Evolutionary conservation across 2,113 vertebrate genomes (phyloP).

Genomic region (Phasianus colchicus): DNA sequence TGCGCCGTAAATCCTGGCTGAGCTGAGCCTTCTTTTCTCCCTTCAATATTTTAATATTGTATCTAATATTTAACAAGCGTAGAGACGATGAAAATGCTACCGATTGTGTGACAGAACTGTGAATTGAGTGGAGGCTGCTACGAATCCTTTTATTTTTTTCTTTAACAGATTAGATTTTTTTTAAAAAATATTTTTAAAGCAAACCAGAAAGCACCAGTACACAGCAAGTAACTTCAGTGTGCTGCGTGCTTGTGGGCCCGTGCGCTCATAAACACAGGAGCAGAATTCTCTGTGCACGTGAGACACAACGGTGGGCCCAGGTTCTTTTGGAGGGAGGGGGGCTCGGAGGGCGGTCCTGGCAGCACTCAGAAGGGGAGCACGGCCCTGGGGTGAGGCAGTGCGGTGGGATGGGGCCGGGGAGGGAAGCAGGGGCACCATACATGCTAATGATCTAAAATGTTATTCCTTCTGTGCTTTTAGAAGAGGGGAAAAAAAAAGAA

Average conservation of each 20-base stretch:
- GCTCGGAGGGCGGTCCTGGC: not conserved
- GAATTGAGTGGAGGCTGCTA: not conserved
- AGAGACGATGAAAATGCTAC: not conserved
- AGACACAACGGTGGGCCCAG: slow-evolving; percentile 23
- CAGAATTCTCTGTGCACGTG: not conserved
- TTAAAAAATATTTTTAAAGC: not conserved
- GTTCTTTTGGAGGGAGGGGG: slow-evolving; percentile 1
- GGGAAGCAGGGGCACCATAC: slow-evolving; percentile 71
- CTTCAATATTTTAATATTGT: slow-evolving; percentile 55
- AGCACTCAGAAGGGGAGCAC: too few relatives aligned
- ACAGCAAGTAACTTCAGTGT: slow-evolving; percentile 13
- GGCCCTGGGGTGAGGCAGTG: not conserved
- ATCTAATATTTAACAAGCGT: slow-evolving; percentile 51
- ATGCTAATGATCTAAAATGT: slow-evolving; percentile 83
- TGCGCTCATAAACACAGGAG: slow-evolving; percentile 26
- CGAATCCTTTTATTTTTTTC: not conserved
- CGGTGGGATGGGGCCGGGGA: slow-evolving; percentile 41
- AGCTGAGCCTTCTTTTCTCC: slow-evolving; percentile 36
- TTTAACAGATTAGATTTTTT: not conserved
- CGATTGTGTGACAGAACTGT: not conserved
- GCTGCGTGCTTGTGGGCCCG: not conserved
- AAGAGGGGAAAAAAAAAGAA: not conserved
- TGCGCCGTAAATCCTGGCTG: slow-evolving; percentile 23
- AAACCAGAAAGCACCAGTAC: not conserved
- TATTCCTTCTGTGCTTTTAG: slow-evolving; percentile 83